A percentile compares a stretch with the other conserved stretches of the same genome.
phyloP scores from a whole-genome alignment of 2,888 invertebrate genomes.

The Nemoura dubitans region DNA sequence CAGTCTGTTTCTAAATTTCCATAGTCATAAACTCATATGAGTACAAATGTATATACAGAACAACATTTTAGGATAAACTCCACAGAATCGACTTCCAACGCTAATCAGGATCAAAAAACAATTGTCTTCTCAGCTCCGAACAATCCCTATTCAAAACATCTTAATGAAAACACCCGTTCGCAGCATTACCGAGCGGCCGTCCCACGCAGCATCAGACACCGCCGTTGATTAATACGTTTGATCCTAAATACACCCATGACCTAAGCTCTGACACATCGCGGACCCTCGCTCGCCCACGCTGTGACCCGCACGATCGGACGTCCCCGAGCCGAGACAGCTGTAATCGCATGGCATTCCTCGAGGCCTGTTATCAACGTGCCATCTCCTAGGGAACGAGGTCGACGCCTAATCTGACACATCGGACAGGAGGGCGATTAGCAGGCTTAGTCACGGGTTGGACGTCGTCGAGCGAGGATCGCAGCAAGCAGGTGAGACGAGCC shows the following conservation, averaged over 20 bases:
- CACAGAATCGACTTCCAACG: too few relatives aligned
- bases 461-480: neutral
- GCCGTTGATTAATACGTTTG: neutral
- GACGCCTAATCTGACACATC: neutral
- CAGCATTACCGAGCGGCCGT: too few relatives aligned
- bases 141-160: too few relatives aligned
- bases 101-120: too few relatives aligned
- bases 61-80: too few relatives aligned
- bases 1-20: too few relatives aligned
- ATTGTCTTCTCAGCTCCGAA: too few relatives aligned
- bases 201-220: too few relatives aligned
- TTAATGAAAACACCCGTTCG: too few relatives aligned
- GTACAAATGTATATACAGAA: too few relatives aligned
- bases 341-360: neutral
- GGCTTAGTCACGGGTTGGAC: neutral
- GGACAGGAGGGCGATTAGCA: neutral
- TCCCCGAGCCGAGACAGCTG: neutral
- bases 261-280: neutral
- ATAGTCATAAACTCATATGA: too few relatives aligned
- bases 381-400: neutral
- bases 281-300: neutral
- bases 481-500: neutral
- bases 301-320: neutral
- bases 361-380: neutral
- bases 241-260: neutral